Base-by-base conservation (phyloP, 2,888 invertebrate species). In the Oeneis ivallda region DNA sequence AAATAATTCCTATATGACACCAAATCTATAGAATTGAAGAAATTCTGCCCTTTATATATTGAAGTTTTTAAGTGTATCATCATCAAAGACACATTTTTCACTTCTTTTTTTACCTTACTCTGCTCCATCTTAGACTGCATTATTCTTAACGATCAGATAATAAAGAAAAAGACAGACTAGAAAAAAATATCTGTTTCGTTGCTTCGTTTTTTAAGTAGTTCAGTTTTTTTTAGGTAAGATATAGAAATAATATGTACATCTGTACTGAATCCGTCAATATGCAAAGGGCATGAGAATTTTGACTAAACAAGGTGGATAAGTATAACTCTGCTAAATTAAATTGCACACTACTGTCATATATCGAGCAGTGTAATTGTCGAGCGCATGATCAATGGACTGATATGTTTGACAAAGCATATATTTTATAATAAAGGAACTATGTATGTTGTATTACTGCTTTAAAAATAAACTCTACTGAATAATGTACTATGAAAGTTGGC, bases 351-450 rank as follows among this genome's bases (percentile, higher is more conserved):
- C 34, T 53, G 41, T 19, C 54, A 47, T 53, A 60, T 41, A 39
- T 47, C 10, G 26, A 32, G 15, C 43, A 41, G 37, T 45, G 26
- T 52, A n/a, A n/a, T n/a, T 26, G 7, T 34, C 58, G 32, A 50
- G 62, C 41, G 58, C 49, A 58, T 61, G 50, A 26, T 39, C 15
- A 50, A 63, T 69, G 70, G 66, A 62, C 67, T 76, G 79, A 81
- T 82, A 85, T 83, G 82, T 82, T 79, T 78, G 77, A 80, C 77
- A 49, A 26, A 54, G 61, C 52, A 52, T 34, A 43, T 52, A 45
- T 17, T 32, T 71, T 72, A 66, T 78, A 74, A 73, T 71, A 77
- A 80, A 79, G 76, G 74, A 80, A 77, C 76, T 72, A 71, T 70
- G 66, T 65, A 47, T 47, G 9, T 17, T 47, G 9, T 17, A 17